A percentile compares a stretch with the other conserved stretches of the same genome.
Conservation (phyloP, 2,888 invertebrate species). For the Acrobasis consociella region DNA sequence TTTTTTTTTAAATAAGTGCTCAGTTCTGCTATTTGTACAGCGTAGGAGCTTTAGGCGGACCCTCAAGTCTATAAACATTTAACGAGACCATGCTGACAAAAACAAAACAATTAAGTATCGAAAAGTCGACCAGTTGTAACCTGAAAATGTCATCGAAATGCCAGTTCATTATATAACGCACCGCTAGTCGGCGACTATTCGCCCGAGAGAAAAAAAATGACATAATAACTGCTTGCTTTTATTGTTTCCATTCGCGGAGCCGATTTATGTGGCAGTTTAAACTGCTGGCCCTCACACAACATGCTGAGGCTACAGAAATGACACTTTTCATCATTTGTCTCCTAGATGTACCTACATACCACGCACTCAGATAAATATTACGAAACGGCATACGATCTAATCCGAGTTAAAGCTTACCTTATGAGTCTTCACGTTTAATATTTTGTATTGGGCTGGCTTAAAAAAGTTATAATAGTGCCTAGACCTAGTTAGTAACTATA, state of each 20-base stretch:
- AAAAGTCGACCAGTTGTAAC: constrained; percentile 17
- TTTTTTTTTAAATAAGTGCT: not conserved
- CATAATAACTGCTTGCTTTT: constrained; percentile 58
- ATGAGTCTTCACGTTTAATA: too few species aligned
- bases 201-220: constrained; percentile 46
- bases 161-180: constrained; percentile 57
- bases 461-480: too few species aligned
- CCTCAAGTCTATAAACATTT: not conserved
- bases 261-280: constrained; percentile 77
- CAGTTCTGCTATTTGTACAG: not conserved
- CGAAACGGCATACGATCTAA: too few species aligned
- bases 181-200: constrained; percentile 55
- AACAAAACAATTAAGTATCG: constrained; percentile 9
- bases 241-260: constrained; percentile 68
- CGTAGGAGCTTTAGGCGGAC: not conserved
- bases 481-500: too few species aligned
- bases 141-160: constrained; percentile 37
- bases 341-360: too few species aligned
- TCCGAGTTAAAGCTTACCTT: too few species aligned
- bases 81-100: not conserved
- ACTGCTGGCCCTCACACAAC: constrained; percentile 59
- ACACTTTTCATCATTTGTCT: not conserved
- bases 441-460: too few species aligned
- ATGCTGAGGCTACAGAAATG: not conserved
- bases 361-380: too few species aligned